Evolutionary conservation across 2,888 invertebrate species (phyloP), one percentile per base, ranked within the genome.

Genomic region (Aspidapion aeneum): DNA sequence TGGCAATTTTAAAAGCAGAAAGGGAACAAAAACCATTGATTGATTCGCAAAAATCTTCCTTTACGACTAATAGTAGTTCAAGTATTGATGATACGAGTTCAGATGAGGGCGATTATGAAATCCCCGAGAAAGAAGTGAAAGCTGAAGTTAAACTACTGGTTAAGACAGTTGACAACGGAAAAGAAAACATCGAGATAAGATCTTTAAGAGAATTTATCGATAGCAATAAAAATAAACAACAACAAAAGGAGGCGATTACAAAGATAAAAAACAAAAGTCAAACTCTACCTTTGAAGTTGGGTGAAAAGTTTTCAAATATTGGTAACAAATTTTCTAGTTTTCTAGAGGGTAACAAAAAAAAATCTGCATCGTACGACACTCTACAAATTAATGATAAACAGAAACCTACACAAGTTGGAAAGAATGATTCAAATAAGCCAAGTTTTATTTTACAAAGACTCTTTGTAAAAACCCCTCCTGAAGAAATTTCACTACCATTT

Each of bases 121-220:
- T 66, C 7, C 63, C 63, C n/a, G 74, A 78, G 64, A 74, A 73
- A 63, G 63, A 76, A 17, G 73, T 79, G 62, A 82, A 78, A 71
- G 83, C 83, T 17, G 83, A 84, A 71, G 79, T 84, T 9, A 83
- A 83, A 70, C 72, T 84, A 5, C 72, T 83, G 60, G 83, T 84
- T 1, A 81, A 81, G 74, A 82, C 83, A 1, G 74, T 77, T 16
- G 82, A 82, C 58, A 73, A 74, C 68, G 83, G 83, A 3, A 79
- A 79, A 70, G 82, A 83, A 70, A 80, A 80, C 57, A 81, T 83
- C 56, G 83, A 83, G 74, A 82, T 84, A 55, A 72, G 81, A 63
- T 83, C 82, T 2, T 76, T 79, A 0, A 69, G 75, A 3, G 79
- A 79, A 63, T 78, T 77, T 74, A 74, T 75, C 69, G 78, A 74